phyloP scores from a whole-genome alignment of 2,113 vertebrate species.

The Myocastor coypus region DNA sequence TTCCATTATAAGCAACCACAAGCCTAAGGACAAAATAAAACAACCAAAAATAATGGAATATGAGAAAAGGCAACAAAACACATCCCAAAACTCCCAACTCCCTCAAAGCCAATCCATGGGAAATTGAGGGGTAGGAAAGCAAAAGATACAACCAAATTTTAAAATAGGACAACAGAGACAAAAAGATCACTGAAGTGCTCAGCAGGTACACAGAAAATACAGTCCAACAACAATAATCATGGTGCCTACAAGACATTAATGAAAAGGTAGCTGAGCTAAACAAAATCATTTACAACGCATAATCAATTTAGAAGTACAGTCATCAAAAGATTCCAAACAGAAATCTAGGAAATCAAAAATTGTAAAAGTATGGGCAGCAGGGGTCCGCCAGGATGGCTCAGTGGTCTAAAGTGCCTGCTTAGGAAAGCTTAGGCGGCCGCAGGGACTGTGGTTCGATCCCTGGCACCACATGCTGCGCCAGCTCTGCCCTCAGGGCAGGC shows the following conservation, averaged over 20 bases:
- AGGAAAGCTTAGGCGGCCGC: no score
- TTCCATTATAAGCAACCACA: neutral
- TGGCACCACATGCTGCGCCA: no score
- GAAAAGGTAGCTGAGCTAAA: neutral
- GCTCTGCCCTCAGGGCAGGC: no score
- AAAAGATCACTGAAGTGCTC: neutral
- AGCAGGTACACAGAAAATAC: neutral
- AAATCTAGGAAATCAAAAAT: neutral
- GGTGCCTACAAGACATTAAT: neutral
- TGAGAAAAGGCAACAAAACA: neutral
- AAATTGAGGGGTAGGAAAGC: neutral
- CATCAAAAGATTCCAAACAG: neutral
- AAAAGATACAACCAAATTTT: neutral
- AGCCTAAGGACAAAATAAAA: neutral
- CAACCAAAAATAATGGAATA: neutral
- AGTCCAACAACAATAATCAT: neutral
- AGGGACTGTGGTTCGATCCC: no score
- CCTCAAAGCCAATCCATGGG: neutral
- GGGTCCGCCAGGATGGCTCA: no score
- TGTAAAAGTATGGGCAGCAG: neutral
- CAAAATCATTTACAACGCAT: neutral
- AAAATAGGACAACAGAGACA: neutral
- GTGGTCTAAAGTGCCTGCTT: no score
- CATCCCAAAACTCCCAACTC: neutral
- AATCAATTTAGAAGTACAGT: neutral